Evolutionary conservation across 2,797 vertebrate genomes (phyloP), one percentile per base, ranked within the genome.

Genomic region (Artibeus lituratus): DNA sequence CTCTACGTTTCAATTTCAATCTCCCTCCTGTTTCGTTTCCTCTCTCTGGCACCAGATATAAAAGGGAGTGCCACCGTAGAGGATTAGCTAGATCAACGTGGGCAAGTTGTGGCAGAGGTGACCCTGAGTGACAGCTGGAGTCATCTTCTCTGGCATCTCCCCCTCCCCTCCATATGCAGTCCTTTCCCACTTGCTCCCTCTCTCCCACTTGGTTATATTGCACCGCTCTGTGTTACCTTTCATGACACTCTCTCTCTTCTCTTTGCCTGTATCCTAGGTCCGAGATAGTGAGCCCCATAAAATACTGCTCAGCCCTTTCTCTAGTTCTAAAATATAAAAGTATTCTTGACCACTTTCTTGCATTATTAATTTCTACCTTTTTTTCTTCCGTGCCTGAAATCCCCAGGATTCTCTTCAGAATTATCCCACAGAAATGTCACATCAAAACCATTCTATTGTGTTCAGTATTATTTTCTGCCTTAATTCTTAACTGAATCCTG

Each of bases 71-170:
- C 47, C 49, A 49, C 22, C 57, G 10, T 4, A 94, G 29, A 44
- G 82, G 47, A 94, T 94, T 94, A 87, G 53, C 24, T 53, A 86
- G 62, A 95, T 95, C 53, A 89, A 9, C 53, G 26, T 15, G 67
- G 90, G 74, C 83, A 83, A 90, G 77, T 74, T 91, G 26, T 35
- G 24, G 78, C 14, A 4, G 15, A 22, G 21, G 57, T 77, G 55
- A 65, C 80, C 8, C 53, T 77, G 96, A 91, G 70, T 89, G 96
- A 84, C 42, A 89, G 39, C 57, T 12, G 51, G 57, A 87, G 24
- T 57, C 86, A 74, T 65, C 90, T 69, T 70, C 47, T 12, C 0
- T n/a, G 86, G 57, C 65, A 81, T 21, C 26, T 4, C 11, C 44
- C 59, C 53, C 70, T 77, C 29, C 74, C 73, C 69, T 83, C 86